Evolutionary conservation across 2,797 vertebrate species (phyloP), one percentile per base, ranked within the genome.

Genomic region (Danio jaintianensis): DNA sequence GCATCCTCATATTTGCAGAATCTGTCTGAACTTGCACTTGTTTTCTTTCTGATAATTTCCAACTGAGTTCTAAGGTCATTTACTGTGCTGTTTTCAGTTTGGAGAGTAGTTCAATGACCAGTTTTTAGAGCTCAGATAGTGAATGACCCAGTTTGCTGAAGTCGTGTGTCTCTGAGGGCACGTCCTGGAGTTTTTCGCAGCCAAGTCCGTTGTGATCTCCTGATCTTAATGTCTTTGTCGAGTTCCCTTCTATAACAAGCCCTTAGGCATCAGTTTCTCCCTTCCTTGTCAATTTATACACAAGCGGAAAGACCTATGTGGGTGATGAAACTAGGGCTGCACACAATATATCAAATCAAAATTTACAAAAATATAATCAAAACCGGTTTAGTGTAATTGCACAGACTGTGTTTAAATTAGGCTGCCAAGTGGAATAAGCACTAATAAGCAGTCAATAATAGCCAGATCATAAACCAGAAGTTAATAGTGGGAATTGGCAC

Each of bases 211-310:
- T 73, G 81, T 82, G 84, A 83, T 87, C 71, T 71, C 70, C 73
- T 58, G 64, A 70, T 69, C 83, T 6, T 45, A 11, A 7, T 43
- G 83, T 89, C 89, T 88, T 91, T 86, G 82, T 80, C 40, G 45
- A 48, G 82, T 87, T 59, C 53, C 89, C 86, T 88, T 89, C 79
- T 83, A 29, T 29, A 79, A 52, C 80, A 81, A 83, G 85, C 86
- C 85, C 61, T 52, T 40, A 52, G 55, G 68, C 62, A 58, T 82
- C 56, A 18, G n/a, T 67, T 56, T 8, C 20, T 70, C 29, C n/a
- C 50, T 70, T 20, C 36, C 18, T 67, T 9, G 56, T 36, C 18
- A 75, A 50, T 40, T 1, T n/a, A 16, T 15, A 10, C 18, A 40
- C 12, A 38, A 48, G 47, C 13, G 13, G 2, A 36, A 59, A 43